Conservation (phyloP, 2,888 invertebrate species). For the Amphimallon solstitiale region DNA sequence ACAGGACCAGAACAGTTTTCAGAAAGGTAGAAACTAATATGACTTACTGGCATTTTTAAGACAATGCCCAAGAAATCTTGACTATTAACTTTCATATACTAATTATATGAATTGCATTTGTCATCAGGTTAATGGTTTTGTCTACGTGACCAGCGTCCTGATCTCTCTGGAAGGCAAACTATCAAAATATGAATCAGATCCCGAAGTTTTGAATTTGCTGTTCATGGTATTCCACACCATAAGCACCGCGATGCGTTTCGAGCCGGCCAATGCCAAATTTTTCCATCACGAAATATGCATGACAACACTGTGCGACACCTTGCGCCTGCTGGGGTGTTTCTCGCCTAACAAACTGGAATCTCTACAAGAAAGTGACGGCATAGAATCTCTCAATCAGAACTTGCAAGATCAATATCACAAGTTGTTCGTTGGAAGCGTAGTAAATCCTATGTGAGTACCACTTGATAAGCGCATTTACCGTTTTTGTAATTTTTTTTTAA, state of each 20-base stretch:
- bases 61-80: not conserved
- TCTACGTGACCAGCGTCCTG: constrained; percentile 95
- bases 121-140: constrained; percentile 87
- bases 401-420: constrained; percentile 70
- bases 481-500: too few relatives aligned
- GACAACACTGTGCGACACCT: constrained; percentile 92
- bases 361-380: constrained; percentile 54
- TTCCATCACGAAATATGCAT: constrained; percentile 97
- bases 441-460: constrained; percentile 73
- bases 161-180: constrained; percentile 90
- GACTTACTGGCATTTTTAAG: too few relatives aligned
- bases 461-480: not conserved
- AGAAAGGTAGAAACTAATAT: constrained; percentile 74
- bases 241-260: constrained; percentile 97
- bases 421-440: constrained; percentile 80
- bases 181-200: constrained; percentile 62
- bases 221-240: constrained; percentile 94
- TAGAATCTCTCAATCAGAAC: constrained; percentile 41
- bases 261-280: constrained; percentile 98
- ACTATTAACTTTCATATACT: constrained; percentile 20
- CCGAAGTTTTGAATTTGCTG: constrained; percentile 80
- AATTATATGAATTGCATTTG: constrained; percentile 1
- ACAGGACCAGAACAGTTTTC: constrained; percentile 95
- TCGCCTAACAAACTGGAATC: constrained; percentile 54
- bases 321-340: constrained; percentile 93